These are phyloP conservation scores for Drosophila takahashii DNA, from an alignment of 1,140 invertebrate species.

Conservation along the genomic window DNA sequence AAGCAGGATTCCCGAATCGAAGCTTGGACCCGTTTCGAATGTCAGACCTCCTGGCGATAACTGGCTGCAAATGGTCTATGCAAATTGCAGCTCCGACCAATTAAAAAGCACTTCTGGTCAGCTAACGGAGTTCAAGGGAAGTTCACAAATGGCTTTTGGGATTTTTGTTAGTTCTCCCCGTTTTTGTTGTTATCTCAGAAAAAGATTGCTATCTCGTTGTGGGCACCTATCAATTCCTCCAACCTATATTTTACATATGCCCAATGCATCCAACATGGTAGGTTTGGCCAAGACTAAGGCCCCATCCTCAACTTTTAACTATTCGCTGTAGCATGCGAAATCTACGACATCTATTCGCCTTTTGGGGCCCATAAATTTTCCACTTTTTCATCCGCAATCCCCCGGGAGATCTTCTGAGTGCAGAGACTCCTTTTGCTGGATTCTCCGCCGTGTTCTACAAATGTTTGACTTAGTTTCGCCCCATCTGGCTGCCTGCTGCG, in stretches of 20 bases:
- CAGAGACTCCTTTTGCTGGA: background rate
- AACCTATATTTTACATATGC: slow-evolving; percentile 29
- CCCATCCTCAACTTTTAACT: slow-evolving; percentile 31
- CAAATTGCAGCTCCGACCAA: slow-evolving; percentile 38
- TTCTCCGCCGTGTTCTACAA: slow-evolving; percentile 62
- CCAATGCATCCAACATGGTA: slow-evolving; percentile 8
- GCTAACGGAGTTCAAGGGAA: slow-evolving; percentile 36
- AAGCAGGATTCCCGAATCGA: slow-evolving; percentile 33
- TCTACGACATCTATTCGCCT: slow-evolving; percentile 67
- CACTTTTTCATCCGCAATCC: slow-evolving; percentile 65
- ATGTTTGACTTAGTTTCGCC: slow-evolving; percentile 79
- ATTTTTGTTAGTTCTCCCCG: background rate
- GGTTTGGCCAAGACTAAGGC: background rate
- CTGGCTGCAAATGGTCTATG: slow-evolving; percentile 5
- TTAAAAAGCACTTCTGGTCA: slow-evolving; percentile 72
- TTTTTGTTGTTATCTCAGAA: slow-evolving; percentile 2
- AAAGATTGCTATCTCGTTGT: slow-evolving; percentile 34
- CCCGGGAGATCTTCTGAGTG: slow-evolving; percentile 33
- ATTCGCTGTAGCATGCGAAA: slow-evolving; percentile 47
- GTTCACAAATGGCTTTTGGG: slow-evolving; percentile 12
- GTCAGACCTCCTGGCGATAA: slow-evolving; percentile 49
- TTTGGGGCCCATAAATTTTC: slow-evolving; percentile 74
- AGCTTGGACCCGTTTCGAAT: slow-evolving; percentile 51
- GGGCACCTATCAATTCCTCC: slow-evolving; percentile 12
- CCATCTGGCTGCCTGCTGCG: slow-evolving; percentile 62